phyloP scores from a whole-genome alignment of 2,888 invertebrate genomes.

The Drosophila multiciliata region DNA sequence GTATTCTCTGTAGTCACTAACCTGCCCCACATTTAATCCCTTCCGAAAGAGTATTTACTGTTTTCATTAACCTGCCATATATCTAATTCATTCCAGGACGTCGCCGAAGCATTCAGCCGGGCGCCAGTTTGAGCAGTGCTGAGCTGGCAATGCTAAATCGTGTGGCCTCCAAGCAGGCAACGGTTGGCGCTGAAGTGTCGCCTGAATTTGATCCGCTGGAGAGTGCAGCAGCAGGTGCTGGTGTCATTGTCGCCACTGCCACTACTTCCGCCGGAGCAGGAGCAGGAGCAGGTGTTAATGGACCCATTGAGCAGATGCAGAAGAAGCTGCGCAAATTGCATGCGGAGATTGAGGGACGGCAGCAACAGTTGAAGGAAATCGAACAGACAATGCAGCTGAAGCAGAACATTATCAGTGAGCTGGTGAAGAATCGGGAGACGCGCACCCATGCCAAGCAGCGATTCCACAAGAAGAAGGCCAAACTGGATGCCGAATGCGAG shows the following conservation, averaged over 20 bases:
- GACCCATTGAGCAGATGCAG: slow-evolving; percentile 81
- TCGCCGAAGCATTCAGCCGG: slow-evolving; percentile 88
- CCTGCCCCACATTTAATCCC: neutral
- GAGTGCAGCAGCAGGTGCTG: slow-evolving; percentile 54
- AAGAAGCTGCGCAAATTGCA: slow-evolving; percentile 83
- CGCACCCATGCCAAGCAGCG: slow-evolving; percentile 87
- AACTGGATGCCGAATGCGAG: slow-evolving; percentile 87
- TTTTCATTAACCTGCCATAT: neutral
- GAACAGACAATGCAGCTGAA: slow-evolving; percentile 89
- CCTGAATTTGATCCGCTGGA: slow-evolving; percentile 80
- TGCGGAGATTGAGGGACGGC: slow-evolving; percentile 88
- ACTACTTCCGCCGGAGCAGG: slow-evolving; percentile 46
- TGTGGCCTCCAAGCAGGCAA: slow-evolving; percentile 85
- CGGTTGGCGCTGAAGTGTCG: slow-evolving; percentile 31
- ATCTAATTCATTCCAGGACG: slow-evolving; percentile 66
- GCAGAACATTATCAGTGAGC: slow-evolving; percentile 90
- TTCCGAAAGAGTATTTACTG: neutral
- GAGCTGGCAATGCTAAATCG: slow-evolving; percentile 87
- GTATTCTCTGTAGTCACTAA: neutral
- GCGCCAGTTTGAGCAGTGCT: slow-evolving; percentile 87
- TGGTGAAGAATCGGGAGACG: slow-evolving; percentile 87
- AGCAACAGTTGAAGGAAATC: slow-evolving; percentile 90
- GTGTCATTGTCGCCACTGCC: slow-evolving; percentile 35
- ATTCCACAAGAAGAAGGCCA: slow-evolving; percentile 88
- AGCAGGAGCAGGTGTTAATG: slow-evolving; percentile 56